Evolutionary conservation across 2,113 vertebrate species (phyloP), one percentile per base, ranked within the genome.

Genomic region (Aphyosemion australe): DNA sequence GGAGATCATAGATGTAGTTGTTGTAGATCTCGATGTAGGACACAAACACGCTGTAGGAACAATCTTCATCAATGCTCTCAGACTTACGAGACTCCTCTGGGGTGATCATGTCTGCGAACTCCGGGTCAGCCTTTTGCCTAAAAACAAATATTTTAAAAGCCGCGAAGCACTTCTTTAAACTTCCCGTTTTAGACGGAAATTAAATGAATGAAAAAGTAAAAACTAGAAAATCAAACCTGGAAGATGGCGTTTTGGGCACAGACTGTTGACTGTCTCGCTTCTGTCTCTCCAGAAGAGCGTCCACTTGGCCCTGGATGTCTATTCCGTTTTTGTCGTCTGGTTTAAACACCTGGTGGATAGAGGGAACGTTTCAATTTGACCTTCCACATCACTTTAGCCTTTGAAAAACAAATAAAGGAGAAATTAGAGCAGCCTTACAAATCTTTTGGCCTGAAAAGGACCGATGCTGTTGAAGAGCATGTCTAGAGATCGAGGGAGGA

Each of bases 11-110:
- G 62, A 99, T 95, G 69, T 99, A 99, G 87, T 99, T 99, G 84
- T 99, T 99, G 86, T 99, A 99, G 82, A 99, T 96, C 88, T 99
- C 97, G 0, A 98, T 93, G 61, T 99, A 99, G 57, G 96, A 99
- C 21, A 99, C 96, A 76, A 99, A 99, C 2, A 98, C 91, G 5
- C 94, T 92, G 79, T 97, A 99, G 65, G 96, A 95, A 11, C 94
- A 96, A 61, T 99, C 97, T 76, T 99, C 97, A 51, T 98, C 97
- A 9, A 98, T 90, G 0, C 92, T 94, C 7, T 95, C 92, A 6
- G 79, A 94, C 83, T 88, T 93, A 86, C 93, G 96, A 4, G 90
- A 92, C 1, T 98, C 95, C 57, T 92, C 94, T 3, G 94, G 89
- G 0, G 83, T 91, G 83, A 99, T 95, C 95, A 99, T 97, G 56